Base-by-base conservation (phyloP, 2,888 invertebrate genomes). In the Scaptomyza flava region DNA sequence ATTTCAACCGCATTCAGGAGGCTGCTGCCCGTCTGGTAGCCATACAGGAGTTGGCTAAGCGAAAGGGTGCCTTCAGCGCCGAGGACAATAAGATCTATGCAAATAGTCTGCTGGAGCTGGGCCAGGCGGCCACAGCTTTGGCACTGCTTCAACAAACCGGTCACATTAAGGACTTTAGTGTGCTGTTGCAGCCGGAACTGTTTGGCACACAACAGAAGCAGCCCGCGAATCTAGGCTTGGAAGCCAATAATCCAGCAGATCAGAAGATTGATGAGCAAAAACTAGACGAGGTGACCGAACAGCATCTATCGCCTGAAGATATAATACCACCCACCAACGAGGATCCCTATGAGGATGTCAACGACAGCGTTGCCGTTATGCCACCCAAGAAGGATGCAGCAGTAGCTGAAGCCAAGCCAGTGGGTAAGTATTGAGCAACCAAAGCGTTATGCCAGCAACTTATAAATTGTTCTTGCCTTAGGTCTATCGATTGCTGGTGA, bases 351-450 rank as follows among this genome's bases (percentile, higher is more conserved):
- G 91, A 91, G 67, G 91, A 92, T 72, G 89, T 89, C 8, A 83
- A 87, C 14, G 92, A 92, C 52, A 89, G 91, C 12, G 92, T 93
- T 0, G 91, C 93, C 23, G 91, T 94, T 20, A 93, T 93, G 68
- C 91, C 93, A 4, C 94, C 94, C 3, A 93, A 93, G 12, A 93
- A 93, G 62, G 94, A 94, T 66, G 93, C 94, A 12, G 94, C 94
- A 0, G 94, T 96, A 14, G 96, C 96, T 27, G 96, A 96, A 91
- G 96, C 96, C 0, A 96, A 95, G 81, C 96, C 96, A 59, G 93
- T 96, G 46, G 96, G 96, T 93, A 78, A 91, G 93, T 89, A 5
- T 4, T 7, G 12, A 6, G 2, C 17, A 11, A 6, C 27, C 9
- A 3, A 0, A 8, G 5, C 7, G 9, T 9, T 9, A 31, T n/a